These are phyloP conservation scores for Coptodon rendalli DNA, from an alignment of 2,113 vertebrate genomes.

Conservation along the genomic window DNA sequence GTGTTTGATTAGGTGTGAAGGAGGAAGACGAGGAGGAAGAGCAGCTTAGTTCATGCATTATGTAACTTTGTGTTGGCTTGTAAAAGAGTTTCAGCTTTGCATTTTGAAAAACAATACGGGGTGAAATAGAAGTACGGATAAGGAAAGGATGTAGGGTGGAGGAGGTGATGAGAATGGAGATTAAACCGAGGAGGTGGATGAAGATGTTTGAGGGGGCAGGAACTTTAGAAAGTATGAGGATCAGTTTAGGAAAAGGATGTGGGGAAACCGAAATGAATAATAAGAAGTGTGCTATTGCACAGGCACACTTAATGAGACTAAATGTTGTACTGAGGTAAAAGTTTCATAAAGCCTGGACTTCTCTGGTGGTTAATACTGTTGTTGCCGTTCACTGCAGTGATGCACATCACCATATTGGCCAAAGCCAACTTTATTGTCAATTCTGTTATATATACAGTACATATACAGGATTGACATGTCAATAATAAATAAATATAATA, in stretches of 20 bases:
- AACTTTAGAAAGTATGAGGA: background rate
- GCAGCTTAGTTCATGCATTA: conserved; percentile 21
- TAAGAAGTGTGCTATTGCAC: background rate
- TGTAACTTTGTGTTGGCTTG: conserved; percentile 8
- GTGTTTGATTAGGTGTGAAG: conserved; percentile 39
- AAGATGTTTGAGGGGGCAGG: background rate
- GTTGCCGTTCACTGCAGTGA: background rate
- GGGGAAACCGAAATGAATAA: background rate
- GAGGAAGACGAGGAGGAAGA: conserved; percentile 7
- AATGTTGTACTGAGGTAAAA: background rate
- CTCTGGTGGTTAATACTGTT: background rate
- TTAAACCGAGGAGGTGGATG: background rate
- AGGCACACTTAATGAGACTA: background rate
- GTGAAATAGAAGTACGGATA: too few relatives aligned
- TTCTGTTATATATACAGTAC: background rate
- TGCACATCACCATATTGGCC: background rate
- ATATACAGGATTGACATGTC: background rate
- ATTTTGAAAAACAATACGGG: background rate
- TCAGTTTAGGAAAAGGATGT: background rate
- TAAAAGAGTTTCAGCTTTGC: background rate
- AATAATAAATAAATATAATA: background rate
- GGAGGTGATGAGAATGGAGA: background rate
- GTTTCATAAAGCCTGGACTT: background rate
- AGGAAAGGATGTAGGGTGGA: background rate
- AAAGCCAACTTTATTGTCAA: background rate